Conservation (phyloP, 2,797 vertebrate genomes). For the Catharus ustulatus region DNA sequence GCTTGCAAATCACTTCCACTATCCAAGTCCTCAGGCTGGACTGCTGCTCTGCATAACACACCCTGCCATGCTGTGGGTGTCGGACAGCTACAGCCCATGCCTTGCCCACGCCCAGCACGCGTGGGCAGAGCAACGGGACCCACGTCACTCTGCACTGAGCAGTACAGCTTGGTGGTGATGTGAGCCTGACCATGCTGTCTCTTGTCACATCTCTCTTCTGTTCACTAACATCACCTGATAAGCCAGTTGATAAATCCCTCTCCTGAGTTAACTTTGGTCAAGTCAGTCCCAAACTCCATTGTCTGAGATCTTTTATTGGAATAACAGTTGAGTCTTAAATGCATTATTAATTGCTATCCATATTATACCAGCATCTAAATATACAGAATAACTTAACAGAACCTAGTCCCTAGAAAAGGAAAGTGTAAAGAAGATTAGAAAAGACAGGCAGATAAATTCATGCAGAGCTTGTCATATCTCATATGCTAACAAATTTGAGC, state of each 20-base stretch:
- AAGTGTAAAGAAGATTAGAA: slow-evolving; percentile 46
- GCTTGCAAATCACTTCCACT: not conserved
- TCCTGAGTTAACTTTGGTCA: not conserved
- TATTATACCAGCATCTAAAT: slow-evolving; percentile 26
- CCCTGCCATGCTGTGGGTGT: accelerated
- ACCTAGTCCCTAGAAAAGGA: not conserved
- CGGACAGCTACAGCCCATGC: accelerated
- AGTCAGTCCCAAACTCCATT: not conserved
- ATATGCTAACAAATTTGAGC: slow-evolving; percentile 45
- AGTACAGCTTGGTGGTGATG: not conserved
- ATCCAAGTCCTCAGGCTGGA: not conserved
- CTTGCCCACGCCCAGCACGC: accelerated
- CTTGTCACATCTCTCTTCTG: not conserved
- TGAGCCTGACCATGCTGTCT: not conserved
- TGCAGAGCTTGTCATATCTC: slow-evolving; percentile 45
- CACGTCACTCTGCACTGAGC: not conserved
- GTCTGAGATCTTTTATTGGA: not conserved
- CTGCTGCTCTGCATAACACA: not conserved
- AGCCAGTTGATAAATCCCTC: not conserved
- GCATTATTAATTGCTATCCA: not conserved
- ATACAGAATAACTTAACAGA: slow-evolving; percentile 4
- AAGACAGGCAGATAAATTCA: slow-evolving; percentile 50
- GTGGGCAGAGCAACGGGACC: accelerated
- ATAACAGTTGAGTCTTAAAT: not conserved
- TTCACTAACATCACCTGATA: not conserved